Conservation (phyloP, 2,113 vertebrate species). For the Cathartes aura region DNA sequence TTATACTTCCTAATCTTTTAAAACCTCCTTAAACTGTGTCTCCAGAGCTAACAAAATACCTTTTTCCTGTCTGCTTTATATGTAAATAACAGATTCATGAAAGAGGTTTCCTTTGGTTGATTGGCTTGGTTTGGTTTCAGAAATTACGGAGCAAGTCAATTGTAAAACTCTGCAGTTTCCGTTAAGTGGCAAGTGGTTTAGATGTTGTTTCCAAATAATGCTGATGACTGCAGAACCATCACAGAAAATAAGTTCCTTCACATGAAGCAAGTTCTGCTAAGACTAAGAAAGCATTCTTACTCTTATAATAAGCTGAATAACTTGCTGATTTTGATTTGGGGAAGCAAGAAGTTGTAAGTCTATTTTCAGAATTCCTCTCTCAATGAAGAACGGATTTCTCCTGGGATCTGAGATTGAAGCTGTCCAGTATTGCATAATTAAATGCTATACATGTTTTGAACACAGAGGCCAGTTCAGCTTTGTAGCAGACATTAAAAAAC, state of each 20-base stretch:
- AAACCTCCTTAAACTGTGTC: slow-evolving; percentile 54
- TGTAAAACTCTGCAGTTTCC: slow-evolving; percentile 18
- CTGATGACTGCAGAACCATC: slow-evolving; percentile 4
- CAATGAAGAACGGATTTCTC: not conserved
- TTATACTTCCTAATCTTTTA: slow-evolving; percentile 62
- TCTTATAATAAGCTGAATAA: not conserved
- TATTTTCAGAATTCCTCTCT: slow-evolving; percentile 56
- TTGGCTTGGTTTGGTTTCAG: slow-evolving; percentile 58
- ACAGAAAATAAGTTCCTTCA: slow-evolving; percentile 27
- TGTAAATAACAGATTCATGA: slow-evolving; percentile 65
- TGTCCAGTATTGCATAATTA: not conserved
- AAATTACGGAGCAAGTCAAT: slow-evolving; percentile 1
- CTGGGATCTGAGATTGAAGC: not conserved
- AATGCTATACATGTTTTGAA: not conserved
- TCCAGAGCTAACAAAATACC: slow-evolving; percentile 65
- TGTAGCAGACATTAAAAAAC: not conserved
- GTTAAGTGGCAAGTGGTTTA: not conserved
- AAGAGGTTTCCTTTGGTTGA: slow-evolving; percentile 67
- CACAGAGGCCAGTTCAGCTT: not conserved
- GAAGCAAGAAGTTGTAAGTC: not conserved
- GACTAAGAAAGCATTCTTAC: not conserved
- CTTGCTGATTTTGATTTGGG: not conserved
- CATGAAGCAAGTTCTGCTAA: not conserved
- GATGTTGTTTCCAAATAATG: slow-evolving; percentile 26
- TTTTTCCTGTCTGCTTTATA: slow-evolving; percentile 64